Percentiles rank a stretch among this genome's conserved stretches.
phyloP scores from a whole-genome alignment of 2,113 vertebrate species.

The Poicephalus gulielmi region DNA sequence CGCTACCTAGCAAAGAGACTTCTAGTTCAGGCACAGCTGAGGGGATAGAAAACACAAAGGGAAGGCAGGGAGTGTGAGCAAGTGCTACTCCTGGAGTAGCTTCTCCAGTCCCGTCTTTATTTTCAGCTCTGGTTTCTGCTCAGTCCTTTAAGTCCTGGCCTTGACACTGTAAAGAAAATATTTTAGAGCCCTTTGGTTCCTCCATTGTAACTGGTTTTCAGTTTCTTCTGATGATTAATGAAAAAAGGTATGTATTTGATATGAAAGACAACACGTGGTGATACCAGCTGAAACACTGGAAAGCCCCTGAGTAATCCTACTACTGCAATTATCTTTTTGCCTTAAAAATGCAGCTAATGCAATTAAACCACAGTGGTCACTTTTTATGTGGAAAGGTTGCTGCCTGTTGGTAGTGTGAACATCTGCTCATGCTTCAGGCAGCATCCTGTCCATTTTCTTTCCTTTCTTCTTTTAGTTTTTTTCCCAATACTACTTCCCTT shows the following conservation, averaged over 20 bases:
- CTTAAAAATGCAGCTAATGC: neutral
- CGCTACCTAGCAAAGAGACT: too few species aligned
- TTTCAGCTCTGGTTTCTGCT: neutral
- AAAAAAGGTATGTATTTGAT: neutral
- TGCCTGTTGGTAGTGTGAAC: neutral
- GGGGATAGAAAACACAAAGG: neutral
- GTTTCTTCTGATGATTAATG: neutral
- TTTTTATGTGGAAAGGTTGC: neutral
- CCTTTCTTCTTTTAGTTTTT: neutral
- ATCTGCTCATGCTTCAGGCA: neutral
- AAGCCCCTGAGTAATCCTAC: constrained; percentile 17
- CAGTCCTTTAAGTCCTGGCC: neutral
- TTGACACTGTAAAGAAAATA: neutral
- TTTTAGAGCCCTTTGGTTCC: neutral
- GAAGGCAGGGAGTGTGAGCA: neutral
- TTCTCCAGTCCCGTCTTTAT: neutral
- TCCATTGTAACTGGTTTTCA: neutral
- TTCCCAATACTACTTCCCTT: neutral
- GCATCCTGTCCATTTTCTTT: neutral
- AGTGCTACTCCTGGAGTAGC: neutral
- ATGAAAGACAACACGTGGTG: neutral
- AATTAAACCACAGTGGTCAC: neutral
- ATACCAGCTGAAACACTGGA: constrained; percentile 21
- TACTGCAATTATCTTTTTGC: neutral
- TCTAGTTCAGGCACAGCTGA: neutral